Base-by-base conservation (phyloP, 2,113 vertebrate species). In the Mustela lutreola region DNA sequence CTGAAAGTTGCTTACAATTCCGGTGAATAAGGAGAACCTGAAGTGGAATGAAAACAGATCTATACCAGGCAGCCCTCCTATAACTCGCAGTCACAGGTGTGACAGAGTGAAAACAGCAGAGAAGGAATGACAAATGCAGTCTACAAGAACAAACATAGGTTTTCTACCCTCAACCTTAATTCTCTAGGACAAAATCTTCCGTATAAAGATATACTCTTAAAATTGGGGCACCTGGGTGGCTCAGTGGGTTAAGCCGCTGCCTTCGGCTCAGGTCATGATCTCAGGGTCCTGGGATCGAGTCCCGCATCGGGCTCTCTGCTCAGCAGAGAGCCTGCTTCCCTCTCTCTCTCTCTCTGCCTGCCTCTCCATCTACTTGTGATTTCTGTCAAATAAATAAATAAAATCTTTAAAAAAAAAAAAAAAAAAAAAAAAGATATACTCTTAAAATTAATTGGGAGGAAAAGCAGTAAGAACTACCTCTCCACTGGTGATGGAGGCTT, bases 401-500 rank as follows among this genome's bases (percentile, higher is more conserved):
- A n/a, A n/a, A n/a, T n/a, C n/a, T n/a, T n/a, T n/a, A n/a, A n/a
- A n/a, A n/a, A n/a, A n/a, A n/a, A n/a, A n/a, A n/a, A n/a, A n/a
- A n/a, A n/a, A n/a, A n/a, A n/a, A n/a, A n/a, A n/a, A n/a, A 31
- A 85, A 71, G 85, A 11, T 36, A 78, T 60, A 93, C 24, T 56
- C 42, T 60, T 2, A 42, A 85, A 76, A 31, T 19, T n/a, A 65
- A 50, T 1, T 4, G 19, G 14, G 42, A 89, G 9, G 36, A 26
- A 19, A 58, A 21, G 36, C 71, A 58, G 50, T 15, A 28, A 24
- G 2, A 5, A 92, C 36, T 97, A 99, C 99, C 99, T 99, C 99
- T 7, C 99, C 99, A 39, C 98, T 98, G 86, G 98, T 99, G 80
- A 99, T 99, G 28, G 98, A 96, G 6, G 99, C 99, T 98, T 99